These are phyloP conservation scores for Tribolium madens DNA, from an alignment of 1,140 invertebrate genomes.

Conservation along the genomic window DNA sequence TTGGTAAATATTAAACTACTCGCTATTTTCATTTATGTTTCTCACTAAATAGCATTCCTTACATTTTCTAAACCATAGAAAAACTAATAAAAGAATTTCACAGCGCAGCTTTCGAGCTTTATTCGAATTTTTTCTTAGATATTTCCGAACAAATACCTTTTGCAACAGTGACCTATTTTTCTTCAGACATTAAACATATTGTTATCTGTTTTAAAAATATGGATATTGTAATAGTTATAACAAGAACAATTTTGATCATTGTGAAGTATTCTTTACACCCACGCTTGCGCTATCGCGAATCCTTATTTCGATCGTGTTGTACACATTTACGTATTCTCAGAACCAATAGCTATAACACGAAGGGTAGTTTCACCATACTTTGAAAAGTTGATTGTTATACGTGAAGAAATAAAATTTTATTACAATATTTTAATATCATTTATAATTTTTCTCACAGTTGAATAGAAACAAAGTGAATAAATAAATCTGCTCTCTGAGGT, in stretches of 20 bases:
- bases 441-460: too few species aligned
- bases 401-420: too few species aligned
- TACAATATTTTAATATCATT: too few species aligned
- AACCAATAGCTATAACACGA: constrained; percentile 2
- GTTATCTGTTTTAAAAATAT: background rate
- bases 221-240: background rate
- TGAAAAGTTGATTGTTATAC: too few species aligned
- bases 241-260: constrained; percentile 37
- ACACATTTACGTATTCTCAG: constrained; percentile 39
- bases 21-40: background rate
- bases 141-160: background rate
- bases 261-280: constrained; percentile 40
- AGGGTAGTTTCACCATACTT: background rate
- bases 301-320: constrained; percentile 52
- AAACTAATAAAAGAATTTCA: background rate
- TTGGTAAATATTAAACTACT: background rate
- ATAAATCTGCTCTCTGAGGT: too few species aligned
- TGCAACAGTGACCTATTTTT: background rate
- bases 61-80: background rate
- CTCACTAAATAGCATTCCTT: background rate
- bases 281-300: constrained; percentile 46
- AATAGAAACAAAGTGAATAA: too few species aligned
- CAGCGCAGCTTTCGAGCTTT: background rate
- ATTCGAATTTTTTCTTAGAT: background rate
- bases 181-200: background rate